Evolutionary conservation across 2,888 invertebrate genomes (phyloP).

Genomic region (Troides helena): DNA sequence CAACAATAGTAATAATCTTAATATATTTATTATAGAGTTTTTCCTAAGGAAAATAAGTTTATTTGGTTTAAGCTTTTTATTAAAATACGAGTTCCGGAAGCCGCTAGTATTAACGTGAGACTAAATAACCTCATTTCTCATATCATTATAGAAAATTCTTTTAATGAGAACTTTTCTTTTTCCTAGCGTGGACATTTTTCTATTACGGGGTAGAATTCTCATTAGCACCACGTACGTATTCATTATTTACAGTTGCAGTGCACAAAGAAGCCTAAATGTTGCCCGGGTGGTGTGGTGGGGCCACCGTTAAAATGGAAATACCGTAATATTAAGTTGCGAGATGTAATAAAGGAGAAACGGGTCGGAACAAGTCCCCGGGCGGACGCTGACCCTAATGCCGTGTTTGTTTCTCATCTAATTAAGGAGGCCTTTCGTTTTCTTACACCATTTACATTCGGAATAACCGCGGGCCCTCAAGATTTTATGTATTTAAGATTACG

Average conservation of each 20-base stretch:
- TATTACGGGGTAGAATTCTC: not conserved
- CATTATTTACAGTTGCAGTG: slow-evolving; percentile 15
- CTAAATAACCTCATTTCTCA: not conserved
- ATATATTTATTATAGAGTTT: too few species aligned
- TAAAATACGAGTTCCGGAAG: not conserved
- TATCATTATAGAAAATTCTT: not conserved
- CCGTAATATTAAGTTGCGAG: slow-evolving; percentile 44
- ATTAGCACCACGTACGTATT: slow-evolving; percentile 27
- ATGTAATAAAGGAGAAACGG: slow-evolving; percentile 47
- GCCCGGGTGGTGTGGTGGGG: slow-evolving; percentile 6
- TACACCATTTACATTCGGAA: slow-evolving; percentile 56
- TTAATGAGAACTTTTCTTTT: not conserved
- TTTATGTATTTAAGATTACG: slow-evolving; percentile 23
- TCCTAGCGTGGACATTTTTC: not conserved
- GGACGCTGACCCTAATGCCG: slow-evolving; percentile 58
- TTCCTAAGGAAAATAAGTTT: too few species aligned
- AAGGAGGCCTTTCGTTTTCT: slow-evolving; percentile 53
- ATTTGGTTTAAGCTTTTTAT: not conserved
- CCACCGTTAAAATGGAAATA: slow-evolving; percentile 46
- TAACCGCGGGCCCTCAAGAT: slow-evolving; percentile 30
- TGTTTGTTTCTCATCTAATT: slow-evolving; percentile 69
- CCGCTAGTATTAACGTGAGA: not conserved
- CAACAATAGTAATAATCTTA: too few species aligned
- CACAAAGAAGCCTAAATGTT: slow-evolving; percentile 19
- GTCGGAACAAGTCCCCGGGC: slow-evolving; percentile 43